Evolutionary conservation across 1,140 invertebrate genomes (phyloP).

Genomic region (Sycobia sp.): DNA sequence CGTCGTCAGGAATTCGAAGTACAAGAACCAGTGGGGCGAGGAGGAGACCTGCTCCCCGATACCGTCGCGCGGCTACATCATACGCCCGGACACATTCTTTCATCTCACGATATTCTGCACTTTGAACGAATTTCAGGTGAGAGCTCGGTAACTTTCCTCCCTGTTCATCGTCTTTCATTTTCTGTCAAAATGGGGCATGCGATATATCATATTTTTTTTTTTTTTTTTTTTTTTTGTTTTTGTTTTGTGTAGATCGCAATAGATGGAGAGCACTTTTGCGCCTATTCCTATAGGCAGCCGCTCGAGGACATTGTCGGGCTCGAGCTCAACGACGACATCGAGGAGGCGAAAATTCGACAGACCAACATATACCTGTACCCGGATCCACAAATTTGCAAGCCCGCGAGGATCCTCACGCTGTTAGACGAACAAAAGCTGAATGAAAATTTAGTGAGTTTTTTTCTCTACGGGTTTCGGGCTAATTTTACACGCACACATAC

Average conservation of each 20-base stretch:
- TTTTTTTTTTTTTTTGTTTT: neutral
- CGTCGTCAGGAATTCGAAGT: constrained; percentile 76
- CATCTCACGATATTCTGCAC: constrained; percentile 57
- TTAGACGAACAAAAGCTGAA: constrained; percentile 42
- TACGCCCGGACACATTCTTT: constrained; percentile 49
- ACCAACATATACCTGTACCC: constrained; percentile 58
- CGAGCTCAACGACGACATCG: constrained; percentile 67
- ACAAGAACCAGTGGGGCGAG: constrained; percentile 68
- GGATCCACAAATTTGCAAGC: constrained; percentile 54
- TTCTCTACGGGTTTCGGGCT: too few relatives aligned
- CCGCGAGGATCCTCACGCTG: constrained; percentile 42
- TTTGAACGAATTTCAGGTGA: constrained; percentile 51
- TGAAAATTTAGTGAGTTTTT: constrained; percentile 46
- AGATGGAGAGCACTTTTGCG: constrained; percentile 74
- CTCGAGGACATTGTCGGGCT: constrained; percentile 62
- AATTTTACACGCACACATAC: too few relatives aligned
- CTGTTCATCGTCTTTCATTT: neutral
- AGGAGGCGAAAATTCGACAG: constrained; percentile 57
- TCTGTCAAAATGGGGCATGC: too few relatives aligned
- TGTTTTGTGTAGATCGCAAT: constrained; percentile 64
- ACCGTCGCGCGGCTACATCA: constrained; percentile 41
- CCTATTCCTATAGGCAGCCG: constrained; percentile 70
- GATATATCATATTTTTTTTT: too few relatives aligned
- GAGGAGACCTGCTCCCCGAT: constrained; percentile 71
- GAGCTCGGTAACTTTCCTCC: neutral